Evolutionary conservation across 1,140 invertebrate species (phyloP).

Genomic region (Adoxophyes honmai): DNA sequence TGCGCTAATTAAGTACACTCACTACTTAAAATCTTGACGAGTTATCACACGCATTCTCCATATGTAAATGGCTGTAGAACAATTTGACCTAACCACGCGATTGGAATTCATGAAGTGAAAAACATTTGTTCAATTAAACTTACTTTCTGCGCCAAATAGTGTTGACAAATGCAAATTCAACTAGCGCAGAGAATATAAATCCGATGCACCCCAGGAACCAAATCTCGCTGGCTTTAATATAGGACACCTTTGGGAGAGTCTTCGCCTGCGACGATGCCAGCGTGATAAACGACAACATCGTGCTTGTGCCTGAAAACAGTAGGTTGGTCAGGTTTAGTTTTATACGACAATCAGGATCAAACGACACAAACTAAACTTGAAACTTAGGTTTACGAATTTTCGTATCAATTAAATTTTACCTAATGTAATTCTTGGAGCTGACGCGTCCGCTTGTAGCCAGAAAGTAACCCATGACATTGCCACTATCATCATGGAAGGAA

Average conservation of each 20-base stretch:
- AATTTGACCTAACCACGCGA: too few species aligned
- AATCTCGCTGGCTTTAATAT: slow-evolving; percentile 93
- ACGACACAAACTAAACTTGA: too few species aligned
- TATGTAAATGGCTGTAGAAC: too few species aligned
- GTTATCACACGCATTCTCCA: too few species aligned
- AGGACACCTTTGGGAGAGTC: slow-evolving; percentile 91
- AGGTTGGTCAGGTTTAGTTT: not conserved
- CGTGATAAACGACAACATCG: slow-evolving; percentile 92
- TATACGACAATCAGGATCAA: too few species aligned
- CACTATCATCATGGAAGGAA: slow-evolving; percentile 92
- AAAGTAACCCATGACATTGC: slow-evolving; percentile 94
- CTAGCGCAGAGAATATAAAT: slow-evolving; percentile 90
- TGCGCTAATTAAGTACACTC: too few species aligned
- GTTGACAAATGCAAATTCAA: slow-evolving; percentile 94
- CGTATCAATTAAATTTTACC: slow-evolving; percentile 68
- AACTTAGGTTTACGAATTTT: too few species aligned
- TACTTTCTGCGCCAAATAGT: slow-evolving; percentile 91
- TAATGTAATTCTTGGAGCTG: slow-evolving; percentile 87
- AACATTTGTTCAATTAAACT: slow-evolving; percentile 42
- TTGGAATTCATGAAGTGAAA: too few species aligned
- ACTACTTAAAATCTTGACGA: too few species aligned
- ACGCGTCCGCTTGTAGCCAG: slow-evolving; percentile 92
- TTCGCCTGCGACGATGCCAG: slow-evolving; percentile 89
- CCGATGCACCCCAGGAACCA: slow-evolving; percentile 92
- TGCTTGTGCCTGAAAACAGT: slow-evolving; percentile 83